Evolutionary conservation across 2,113 vertebrate genomes (phyloP), one percentile per base, ranked within the genome.

Genomic region (Siniperca knerii): DNA sequence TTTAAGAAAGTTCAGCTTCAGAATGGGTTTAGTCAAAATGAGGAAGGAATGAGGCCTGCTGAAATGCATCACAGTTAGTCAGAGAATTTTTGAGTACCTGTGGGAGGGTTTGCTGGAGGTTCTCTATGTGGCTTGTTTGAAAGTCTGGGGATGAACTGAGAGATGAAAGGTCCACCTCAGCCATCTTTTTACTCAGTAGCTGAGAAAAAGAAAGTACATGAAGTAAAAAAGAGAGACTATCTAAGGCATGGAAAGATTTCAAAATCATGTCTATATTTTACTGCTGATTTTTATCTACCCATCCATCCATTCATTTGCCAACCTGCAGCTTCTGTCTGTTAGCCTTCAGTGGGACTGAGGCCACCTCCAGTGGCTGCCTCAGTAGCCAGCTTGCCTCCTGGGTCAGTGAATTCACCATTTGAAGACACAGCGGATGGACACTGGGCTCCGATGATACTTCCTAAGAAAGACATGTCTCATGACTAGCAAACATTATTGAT

Each of bases 281-380:
- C n/a, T 58, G 60, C 23, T 25, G 18, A 57, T 82, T 69, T 12
- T 40, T 4, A 75, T 68, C 4, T 25, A n/a, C 2, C 33, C 13
- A 50, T 62, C 4, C 13, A 23, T 65, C 1, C 16, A 16, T 64
- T 9, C 8, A 4, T 60, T n/a, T 57, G 4, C 65, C 68, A 62
- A 96, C 96, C 93, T 95, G 94, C 76, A 93, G 58, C 83, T 89
- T 88, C 74, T 94, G 89, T 82, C 92, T 83, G 4, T 66, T 87
- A 20, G 83, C 80, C 69, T 90, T 91, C 74, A 93, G 89, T 74
- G 74, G 6, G 75, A 80, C 82, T 71, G 88, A 71, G 48, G 93
- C 84, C 33, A 85, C 77, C 50, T 93, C 87, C 23, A 86, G 35
- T 1, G 87, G 84, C 76, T 94, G 89, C 74, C 46, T 89, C 73